A percentile compares a stretch with the other conserved stretches of the same genome.
Conservation (phyloP, 1,140 invertebrate species). For the Eueides isabella region DNA sequence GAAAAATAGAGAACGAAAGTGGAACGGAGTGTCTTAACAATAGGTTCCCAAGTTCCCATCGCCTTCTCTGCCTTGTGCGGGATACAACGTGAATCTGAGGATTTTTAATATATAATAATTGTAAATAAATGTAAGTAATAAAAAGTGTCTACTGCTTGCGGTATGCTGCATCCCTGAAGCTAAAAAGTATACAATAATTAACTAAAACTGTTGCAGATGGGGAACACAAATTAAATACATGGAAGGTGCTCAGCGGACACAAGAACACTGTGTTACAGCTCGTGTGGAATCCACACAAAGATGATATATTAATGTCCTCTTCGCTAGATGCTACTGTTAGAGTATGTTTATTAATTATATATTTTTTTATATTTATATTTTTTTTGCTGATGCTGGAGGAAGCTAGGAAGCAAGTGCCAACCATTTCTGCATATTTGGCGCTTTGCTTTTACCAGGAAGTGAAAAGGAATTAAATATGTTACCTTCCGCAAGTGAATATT, state of each 20-base stretch:
- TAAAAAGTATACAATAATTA: not conserved
- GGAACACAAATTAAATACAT: slow-evolving; percentile 59
- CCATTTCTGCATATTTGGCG: too few relatives aligned
- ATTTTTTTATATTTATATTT: not conserved
- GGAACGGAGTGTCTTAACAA: not conserved
- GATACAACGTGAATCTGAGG: too few relatives aligned
- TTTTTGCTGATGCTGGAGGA: too few relatives aligned
- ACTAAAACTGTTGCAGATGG: slow-evolving; percentile 39
- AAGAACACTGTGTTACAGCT: slow-evolving; percentile 83
- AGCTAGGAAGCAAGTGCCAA: too few relatives aligned
- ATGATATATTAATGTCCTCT: slow-evolving; percentile 85
- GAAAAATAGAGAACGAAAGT: too few relatives aligned
- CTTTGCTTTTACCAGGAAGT: too few relatives aligned
- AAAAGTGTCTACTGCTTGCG: too few relatives aligned
- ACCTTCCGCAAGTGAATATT: too few relatives aligned
- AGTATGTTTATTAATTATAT: slow-evolving; percentile 74
- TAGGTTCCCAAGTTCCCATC: not conserved
- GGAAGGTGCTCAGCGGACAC: slow-evolving; percentile 84
- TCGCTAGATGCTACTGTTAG: slow-evolving; percentile 87
- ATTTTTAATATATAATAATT: too few relatives aligned
- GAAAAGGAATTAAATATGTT: too few relatives aligned
- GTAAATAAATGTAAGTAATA: too few relatives aligned
- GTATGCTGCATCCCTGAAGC: too few relatives aligned
- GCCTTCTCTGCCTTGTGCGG: not conserved
- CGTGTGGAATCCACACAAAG: slow-evolving; percentile 88